Base-by-base conservation (phyloP, 37 sponge, comb jelly and placozoan species). In the Bolinopsis microptera region DNA sequence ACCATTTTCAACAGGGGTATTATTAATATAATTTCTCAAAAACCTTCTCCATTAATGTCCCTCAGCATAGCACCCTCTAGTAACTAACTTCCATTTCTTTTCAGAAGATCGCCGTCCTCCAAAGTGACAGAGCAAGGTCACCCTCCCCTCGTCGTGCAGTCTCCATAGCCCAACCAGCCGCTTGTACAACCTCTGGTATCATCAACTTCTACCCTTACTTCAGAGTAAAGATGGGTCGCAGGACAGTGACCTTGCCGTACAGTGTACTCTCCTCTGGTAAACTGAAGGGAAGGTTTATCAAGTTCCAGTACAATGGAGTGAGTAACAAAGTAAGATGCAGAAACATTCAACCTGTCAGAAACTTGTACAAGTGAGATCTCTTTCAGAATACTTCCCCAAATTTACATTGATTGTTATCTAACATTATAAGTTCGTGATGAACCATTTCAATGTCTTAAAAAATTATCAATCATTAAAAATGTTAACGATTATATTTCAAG, bases 141-240 rank as follows among this genome's bases (percentile, higher is more conserved):
- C 13, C 61, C 61, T 48, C 61, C 61, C 61, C 61, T 5, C 61
- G 61, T 13, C 61, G 61, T 48, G 61, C 61, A 5, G 61, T 13
- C 61, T 13, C 61, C 5, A 13, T 48, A 48, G 13, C 61, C 13
- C 61, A 48, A 48, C 9, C 13, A 48, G 13, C 61, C 61, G 13
- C 9, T 13, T 13, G 9, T 48, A 13, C 9, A 5, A 5, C 61
- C 61, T 18, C 61, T 48, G 61, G 61, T 48, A 72, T 72, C 31
- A n/a, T 72, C 75, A 72, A 72, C 75, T 72, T 72, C 75, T 72
- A 30, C 75, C 75, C 75, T n/a, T 72, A 72, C 75, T 72, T 23
- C 75, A 5, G 31, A 21, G 75, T 72, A 3, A 72, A 72, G 75
- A 72, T 72, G 26, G 75, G 75, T 23, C 75, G 75, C 27, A 72